Percentiles rank a stretch among this genome's conserved stretches.
phyloP scores from a whole-genome alignment of 2,888 invertebrate species.

The Clistopyga incitator region DNA sequence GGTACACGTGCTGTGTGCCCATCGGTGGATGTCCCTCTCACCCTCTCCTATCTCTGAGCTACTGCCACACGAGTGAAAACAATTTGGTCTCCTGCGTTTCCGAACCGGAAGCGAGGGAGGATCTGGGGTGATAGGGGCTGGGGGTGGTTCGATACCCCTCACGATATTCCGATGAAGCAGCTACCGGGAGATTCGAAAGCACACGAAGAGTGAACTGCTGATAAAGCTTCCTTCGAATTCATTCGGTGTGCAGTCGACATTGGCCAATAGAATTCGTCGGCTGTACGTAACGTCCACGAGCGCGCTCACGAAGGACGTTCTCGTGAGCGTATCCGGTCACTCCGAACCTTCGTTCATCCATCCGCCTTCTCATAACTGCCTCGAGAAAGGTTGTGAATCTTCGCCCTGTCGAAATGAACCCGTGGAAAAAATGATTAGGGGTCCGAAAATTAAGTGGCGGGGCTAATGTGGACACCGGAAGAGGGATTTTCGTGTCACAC shows the following conservation, averaged over 20 bases:
- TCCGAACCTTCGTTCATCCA: not conserved
- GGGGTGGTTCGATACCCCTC: not conserved
- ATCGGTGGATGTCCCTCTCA: slow-evolving; percentile 6
- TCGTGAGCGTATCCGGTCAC: not conserved
- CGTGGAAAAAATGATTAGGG: too few relatives aligned
- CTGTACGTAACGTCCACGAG: slow-evolving; percentile 5
- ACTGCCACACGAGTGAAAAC: slow-evolving; percentile 25
- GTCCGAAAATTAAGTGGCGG: too few relatives aligned
- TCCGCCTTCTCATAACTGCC: not conserved
- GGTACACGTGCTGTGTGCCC: slow-evolving; percentile 38
- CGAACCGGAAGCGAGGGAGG: too few relatives aligned
- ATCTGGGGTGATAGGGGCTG: too few relatives aligned
- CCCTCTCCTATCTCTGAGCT: slow-evolving; percentile 12
- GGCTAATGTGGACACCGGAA: too few relatives aligned
- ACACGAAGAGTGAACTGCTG: slow-evolving; percentile 46
- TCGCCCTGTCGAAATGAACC: too few relatives aligned
- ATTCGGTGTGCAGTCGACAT: slow-evolving; percentile 32
- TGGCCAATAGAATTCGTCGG: slow-evolving; percentile 56
- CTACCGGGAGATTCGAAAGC: slow-evolving; percentile 29
- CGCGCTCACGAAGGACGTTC: not conserved
- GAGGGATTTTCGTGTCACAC: too few relatives aligned
- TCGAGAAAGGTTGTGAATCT: not conserved
- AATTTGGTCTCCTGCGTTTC: slow-evolving; percentile 20
- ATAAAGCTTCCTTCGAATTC: slow-evolving; percentile 55
- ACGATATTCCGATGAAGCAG: slow-evolving; percentile 40